Percentiles rank a stretch among this genome's conserved stretches.
Conservation (phyloP, 2,797 vertebrate species). For the Alectoris magna region DNA sequence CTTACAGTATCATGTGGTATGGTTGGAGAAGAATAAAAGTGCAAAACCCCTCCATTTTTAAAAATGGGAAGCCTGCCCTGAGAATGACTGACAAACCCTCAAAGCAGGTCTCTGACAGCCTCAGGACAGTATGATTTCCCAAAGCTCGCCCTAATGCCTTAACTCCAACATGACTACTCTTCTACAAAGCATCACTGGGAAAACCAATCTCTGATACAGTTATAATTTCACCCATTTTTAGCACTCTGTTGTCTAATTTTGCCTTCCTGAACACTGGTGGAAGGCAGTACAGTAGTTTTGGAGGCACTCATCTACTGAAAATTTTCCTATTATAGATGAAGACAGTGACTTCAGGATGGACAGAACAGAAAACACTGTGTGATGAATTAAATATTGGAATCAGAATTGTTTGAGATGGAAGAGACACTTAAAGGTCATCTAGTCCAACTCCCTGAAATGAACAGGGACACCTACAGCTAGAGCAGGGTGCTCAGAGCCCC, state of each 20-base stretch:
- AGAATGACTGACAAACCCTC: not conserved
- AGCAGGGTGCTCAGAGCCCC: no score
- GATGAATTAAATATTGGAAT: not conserved
- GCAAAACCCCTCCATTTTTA: not conserved
- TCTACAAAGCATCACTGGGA: not conserved
- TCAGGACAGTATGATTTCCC: not conserved
- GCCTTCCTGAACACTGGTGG: not conserved
- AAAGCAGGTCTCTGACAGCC: not conserved
- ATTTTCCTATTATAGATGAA: not conserved
- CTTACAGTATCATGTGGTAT: not conserved
- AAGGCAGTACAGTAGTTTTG: not conserved
- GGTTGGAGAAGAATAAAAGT: not conserved
- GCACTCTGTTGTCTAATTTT: not conserved
- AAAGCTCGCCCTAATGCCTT: not conserved
- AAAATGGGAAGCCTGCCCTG: not conserved
- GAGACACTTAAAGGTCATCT: no score
- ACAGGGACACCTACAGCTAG: no score
- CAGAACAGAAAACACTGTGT: not conserved
- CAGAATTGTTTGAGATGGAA: no score
- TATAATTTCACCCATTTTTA: not conserved
- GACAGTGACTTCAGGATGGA: rapidly evolving
- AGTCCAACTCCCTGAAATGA: no score
- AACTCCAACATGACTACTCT: not conserved
- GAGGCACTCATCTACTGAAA: rapidly evolving
- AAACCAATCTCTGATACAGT: not conserved